A percentile compares a stretch with the other conserved stretches of the same genome.
These are phyloP conservation scores for Labeo calbasu DNA, from an alignment of 2,797 vertebrate species.

Conservation along the genomic window DNA sequence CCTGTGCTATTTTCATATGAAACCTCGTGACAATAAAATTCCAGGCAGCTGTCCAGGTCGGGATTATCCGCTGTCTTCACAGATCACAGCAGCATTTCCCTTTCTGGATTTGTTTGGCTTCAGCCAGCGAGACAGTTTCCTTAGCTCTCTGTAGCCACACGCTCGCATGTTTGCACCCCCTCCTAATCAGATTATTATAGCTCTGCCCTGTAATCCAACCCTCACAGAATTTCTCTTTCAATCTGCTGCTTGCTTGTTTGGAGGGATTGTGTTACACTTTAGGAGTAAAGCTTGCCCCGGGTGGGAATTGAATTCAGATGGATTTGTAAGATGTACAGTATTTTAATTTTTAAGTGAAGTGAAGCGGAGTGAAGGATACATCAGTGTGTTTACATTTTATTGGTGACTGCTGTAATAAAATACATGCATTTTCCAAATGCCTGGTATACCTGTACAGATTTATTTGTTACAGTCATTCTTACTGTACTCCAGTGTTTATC, in stretches of 20 bases:
- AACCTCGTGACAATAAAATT: slow-evolving; percentile 42
- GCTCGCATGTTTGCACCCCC: slow-evolving; percentile 52
- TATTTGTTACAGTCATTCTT: neutral
- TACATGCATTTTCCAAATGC: slow-evolving; percentile 13
- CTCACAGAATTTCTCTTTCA: slow-evolving; percentile 56
- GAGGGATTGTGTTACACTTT: slow-evolving; percentile 45
- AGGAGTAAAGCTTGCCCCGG: slow-evolving; percentile 10
- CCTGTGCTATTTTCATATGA: slow-evolving; percentile 38
- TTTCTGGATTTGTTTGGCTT: slow-evolving; percentile 45
- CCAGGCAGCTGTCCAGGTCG: slow-evolving; percentile 44
- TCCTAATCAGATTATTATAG: slow-evolving; percentile 61
- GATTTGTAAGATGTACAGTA: slow-evolving; percentile 25
- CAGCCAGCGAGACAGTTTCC: slow-evolving; percentile 38
- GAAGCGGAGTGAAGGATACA: neutral
- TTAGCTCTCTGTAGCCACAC: slow-evolving; percentile 47
- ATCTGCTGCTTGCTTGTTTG: slow-evolving; percentile 41
- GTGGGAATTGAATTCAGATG: slow-evolving; percentile 34
- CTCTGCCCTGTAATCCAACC: slow-evolving; percentile 57
- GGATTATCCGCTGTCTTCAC: slow-evolving; percentile 53
- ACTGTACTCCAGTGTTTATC: neutral
- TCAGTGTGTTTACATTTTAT: slow-evolving; percentile 16
- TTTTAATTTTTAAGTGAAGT: slow-evolving; percentile 23
- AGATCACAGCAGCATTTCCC: slow-evolving; percentile 48
- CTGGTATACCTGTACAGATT: neutral
- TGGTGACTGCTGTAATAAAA: slow-evolving; percentile 8